These are phyloP conservation scores for Octodon degus DNA, from an alignment of 2,113 vertebrate genomes.

Conservation along the genomic window DNA sequence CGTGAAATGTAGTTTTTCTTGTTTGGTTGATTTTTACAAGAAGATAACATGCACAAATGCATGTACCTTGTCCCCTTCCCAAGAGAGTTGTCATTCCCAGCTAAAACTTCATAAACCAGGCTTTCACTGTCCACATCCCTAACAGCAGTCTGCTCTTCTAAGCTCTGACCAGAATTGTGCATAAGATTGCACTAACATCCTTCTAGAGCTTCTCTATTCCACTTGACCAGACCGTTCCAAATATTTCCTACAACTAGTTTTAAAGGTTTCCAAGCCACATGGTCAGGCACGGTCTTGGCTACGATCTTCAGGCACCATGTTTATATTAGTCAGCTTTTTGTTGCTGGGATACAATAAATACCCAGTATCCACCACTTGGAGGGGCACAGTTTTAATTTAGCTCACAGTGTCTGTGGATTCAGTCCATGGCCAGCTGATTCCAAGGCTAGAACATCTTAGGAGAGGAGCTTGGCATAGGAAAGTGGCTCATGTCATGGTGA, in stretches of 20 bases:
- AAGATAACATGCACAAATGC: neutral
- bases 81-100: neutral
- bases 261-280: neutral
- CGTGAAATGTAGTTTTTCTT: neutral
- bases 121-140: neutral
- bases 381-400: neutral
- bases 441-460: neutral
- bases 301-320: neutral
- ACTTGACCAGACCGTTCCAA: neutral
- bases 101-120: neutral
- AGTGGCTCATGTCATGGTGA: neutral
- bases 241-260: neutral
- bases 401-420: neutral
- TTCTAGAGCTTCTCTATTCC: neutral
- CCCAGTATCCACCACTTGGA: neutral
- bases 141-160: neutral
- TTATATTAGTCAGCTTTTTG: neutral
- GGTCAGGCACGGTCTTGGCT: neutral
- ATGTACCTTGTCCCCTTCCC: neutral
- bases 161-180: neutral
- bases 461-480: neutral
- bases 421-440: neutral
- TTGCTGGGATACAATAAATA: neutral
- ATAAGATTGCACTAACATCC: neutral
- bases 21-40: neutral